Conservation (phyloP, 35 echinoderm and acorn worm species). For the Acanthaster planci region DNA sequence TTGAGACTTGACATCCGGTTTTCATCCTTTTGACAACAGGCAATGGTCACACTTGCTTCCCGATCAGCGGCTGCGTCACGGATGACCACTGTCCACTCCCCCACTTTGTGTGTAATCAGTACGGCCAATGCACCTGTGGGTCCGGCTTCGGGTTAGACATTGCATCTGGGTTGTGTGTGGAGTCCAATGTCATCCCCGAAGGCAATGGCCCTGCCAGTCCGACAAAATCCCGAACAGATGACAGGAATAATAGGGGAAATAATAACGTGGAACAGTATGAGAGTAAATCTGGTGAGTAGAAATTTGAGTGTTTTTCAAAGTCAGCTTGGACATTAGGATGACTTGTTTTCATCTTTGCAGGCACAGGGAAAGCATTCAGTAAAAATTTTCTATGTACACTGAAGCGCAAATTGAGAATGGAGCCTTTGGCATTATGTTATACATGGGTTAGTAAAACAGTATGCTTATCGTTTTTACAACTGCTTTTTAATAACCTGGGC, state of each 20-base stretch:
- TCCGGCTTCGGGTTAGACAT: neutral
- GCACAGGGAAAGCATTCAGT: too few relatives aligned
- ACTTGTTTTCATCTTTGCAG: too few relatives aligned
- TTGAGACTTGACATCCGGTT: too few relatives aligned
- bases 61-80: slow-evolving; percentile 34
- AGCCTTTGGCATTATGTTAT: too few relatives aligned
- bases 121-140: neutral
- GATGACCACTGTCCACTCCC: slow-evolving; percentile 53
- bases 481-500: too few relatives aligned
- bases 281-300: neutral
- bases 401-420: too few relatives aligned
- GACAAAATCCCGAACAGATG: neutral
- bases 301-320: neutral
- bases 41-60: slow-evolving; percentile 48
- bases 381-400: too few relatives aligned
- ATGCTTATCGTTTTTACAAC: too few relatives aligned
- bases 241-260: neutral
- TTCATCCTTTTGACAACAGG: slow-evolving; percentile 10
- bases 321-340: neutral
- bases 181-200: slow-evolving; percentile 1
- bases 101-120: slow-evolving; percentile 19
- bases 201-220: neutral
- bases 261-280: slow-evolving; percentile 8
- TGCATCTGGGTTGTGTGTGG: neutral
- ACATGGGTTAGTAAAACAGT: too few relatives aligned